Evolutionary conservation across 2,113 vertebrate species (phyloP).

Genomic region (Leptobrachium ailaonicum): DNA sequence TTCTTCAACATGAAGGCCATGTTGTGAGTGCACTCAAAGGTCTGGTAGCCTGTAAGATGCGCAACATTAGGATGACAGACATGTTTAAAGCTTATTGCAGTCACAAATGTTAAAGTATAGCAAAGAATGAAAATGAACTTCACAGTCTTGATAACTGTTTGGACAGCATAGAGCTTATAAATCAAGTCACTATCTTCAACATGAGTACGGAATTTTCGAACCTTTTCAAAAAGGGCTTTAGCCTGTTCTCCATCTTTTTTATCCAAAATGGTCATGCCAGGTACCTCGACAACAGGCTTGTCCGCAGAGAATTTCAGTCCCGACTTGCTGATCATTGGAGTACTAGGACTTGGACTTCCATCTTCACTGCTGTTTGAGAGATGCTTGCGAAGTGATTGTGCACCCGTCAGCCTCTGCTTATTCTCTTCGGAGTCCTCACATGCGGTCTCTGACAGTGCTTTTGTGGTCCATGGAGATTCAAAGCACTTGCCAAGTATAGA

Average conservation of each 20-base stretch:
- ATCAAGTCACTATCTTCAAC: constrained; percentile 97
- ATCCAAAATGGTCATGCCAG: constrained; percentile 94
- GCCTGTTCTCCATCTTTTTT: constrained; percentile 98
- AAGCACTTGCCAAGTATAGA: constrained; percentile 97
- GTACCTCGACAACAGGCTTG: constrained; percentile 89
- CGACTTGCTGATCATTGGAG: constrained; percentile 86
- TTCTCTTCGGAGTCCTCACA: constrained; percentile 97
- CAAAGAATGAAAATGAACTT: constrained; percentile 96
- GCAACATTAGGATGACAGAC: constrained; percentile 86
- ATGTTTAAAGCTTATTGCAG: constrained; percentile 90
- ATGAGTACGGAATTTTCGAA: constrained; percentile 91
- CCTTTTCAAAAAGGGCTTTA: constrained; percentile 96
- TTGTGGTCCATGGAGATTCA: constrained; percentile 97
- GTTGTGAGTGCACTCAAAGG: constrained; percentile 94
- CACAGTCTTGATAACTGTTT: constrained; percentile 93
- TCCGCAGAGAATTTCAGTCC: constrained; percentile 92
- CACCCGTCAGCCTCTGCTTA: constrained; percentile 88
- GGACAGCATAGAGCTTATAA: constrained; percentile 92
- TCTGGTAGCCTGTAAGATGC: constrained; percentile 88
- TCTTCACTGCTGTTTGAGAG: constrained; percentile 95
- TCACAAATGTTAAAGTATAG: constrained; percentile 93
- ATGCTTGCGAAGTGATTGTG: constrained; percentile 87
- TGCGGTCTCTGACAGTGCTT: constrained; percentile 92
- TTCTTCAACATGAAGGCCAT: constrained; percentile 98
- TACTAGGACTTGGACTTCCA: constrained; percentile 88